These are phyloP conservation scores for Corythornis leucogaster DNA, from an alignment of 2,797 vertebrate genomes.

Conservation along the genomic window DNA sequence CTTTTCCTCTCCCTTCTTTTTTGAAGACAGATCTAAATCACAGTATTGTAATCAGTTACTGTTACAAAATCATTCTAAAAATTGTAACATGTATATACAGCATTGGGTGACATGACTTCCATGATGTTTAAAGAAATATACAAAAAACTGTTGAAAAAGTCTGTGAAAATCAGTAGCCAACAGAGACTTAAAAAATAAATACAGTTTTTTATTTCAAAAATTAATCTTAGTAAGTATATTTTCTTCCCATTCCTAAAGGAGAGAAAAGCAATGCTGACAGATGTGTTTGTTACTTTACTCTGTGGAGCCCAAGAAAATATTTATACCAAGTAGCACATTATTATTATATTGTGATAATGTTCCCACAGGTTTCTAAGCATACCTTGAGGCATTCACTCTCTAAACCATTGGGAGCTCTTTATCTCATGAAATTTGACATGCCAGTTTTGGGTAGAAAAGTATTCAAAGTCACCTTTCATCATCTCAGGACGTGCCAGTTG, in stretches of 20 bases:
- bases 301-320: neutral
- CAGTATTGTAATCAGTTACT: neutral
- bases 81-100: neutral
- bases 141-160: neutral
- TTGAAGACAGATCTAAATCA: neutral
- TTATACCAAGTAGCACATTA: neutral
- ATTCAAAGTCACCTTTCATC: slow-evolving; percentile 23
- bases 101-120: neutral
- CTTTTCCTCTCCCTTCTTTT: neutral
- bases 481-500: slow-evolving; percentile 15
- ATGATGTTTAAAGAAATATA: neutral
- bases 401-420: neutral
- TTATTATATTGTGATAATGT: neutral
- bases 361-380: slow-evolving; percentile 9
- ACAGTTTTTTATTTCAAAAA: neutral
- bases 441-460: neutral
- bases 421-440: neutral
- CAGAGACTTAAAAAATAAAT: neutral
- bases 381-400: neutral
- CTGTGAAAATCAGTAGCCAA: neutral
- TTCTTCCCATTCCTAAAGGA: neutral
- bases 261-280: neutral
- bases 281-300: neutral
- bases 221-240: neutral
- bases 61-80: neutral